Evolutionary conservation across 2,888 invertebrate species (phyloP).

Genomic region (Idaea dimidiata): DNA sequence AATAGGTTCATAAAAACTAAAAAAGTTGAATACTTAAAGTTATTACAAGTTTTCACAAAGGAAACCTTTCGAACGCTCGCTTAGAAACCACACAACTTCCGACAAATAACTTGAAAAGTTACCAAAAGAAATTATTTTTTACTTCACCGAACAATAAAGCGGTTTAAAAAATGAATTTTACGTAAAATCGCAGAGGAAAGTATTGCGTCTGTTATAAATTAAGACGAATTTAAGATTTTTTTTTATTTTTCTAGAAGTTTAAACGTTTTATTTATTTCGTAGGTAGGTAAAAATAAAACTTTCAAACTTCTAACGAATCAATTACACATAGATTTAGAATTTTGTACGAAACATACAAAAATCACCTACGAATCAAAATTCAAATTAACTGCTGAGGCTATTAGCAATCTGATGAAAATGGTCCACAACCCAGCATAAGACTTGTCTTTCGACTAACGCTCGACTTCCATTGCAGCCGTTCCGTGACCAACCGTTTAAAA

Average conservation of each 20-base stretch:
- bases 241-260: too few relatives aligned
- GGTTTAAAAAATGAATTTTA: conserved; percentile 13
- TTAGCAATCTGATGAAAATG: too few relatives aligned
- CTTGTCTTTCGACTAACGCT: too few relatives aligned
- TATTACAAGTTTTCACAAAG: conserved; percentile 27
- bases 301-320: too few relatives aligned
- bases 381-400: too few relatives aligned
- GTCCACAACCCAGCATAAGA: too few relatives aligned
- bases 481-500: too few relatives aligned
- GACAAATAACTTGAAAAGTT: conserved; percentile 27
- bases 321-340: too few relatives aligned
- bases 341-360: too few relatives aligned
- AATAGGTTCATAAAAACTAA: conserved; percentile 20
- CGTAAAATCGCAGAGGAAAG: neutral
- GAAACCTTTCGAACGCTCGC: conserved; percentile 27
- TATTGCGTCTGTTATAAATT: conserved; percentile 20
- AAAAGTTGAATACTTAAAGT: conserved; percentile 18
- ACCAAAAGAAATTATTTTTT: conserved; percentile 23
- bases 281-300: too few relatives aligned
- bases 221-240: conserved; percentile 4
- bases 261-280: neutral
- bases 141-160: conserved; percentile 19
- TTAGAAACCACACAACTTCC: conserved; percentile 22
- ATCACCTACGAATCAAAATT: too few relatives aligned
- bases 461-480: too few relatives aligned